Percentiles rank a stretch among this genome's conserved stretches.
These are phyloP conservation scores for Nycticebus coucang DNA, from an alignment of 2,113 vertebrate genomes.

Conservation along the genomic window DNA sequence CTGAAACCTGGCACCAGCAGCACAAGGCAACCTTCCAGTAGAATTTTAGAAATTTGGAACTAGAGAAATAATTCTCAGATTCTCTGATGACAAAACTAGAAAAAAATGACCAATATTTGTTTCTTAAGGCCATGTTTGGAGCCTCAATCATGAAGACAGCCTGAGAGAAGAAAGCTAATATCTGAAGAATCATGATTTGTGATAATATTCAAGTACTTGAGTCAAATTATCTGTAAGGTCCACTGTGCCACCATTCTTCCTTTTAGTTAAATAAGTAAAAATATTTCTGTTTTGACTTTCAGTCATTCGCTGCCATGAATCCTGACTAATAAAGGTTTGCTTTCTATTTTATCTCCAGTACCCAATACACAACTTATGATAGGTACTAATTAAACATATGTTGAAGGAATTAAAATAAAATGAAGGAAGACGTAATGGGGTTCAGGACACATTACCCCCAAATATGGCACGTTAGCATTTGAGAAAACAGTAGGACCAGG, in stretches of 20 bases:
- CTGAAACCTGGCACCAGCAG: neutral
- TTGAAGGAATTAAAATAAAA: neutral
- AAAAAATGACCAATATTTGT: neutral
- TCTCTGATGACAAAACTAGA: neutral
- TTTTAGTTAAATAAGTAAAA: neutral
- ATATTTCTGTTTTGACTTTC: neutral
- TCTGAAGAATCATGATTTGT: neutral
- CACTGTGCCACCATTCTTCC: neutral
- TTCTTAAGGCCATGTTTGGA: neutral
- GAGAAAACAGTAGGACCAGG: neutral
- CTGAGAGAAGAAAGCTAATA: neutral
- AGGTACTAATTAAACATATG: neutral
- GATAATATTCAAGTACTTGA: neutral
- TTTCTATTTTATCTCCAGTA: neutral
- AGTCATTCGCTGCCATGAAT: neutral
- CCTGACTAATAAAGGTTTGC: slow-evolving; percentile 16
- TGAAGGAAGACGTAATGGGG: neutral
- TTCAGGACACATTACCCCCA: neutral
- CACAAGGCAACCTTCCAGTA: neutral
- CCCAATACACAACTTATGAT: neutral
- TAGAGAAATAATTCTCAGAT: neutral
- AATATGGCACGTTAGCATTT: neutral
- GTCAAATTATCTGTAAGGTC: neutral
- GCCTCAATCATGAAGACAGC: neutral
- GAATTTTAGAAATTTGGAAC: neutral